Evolutionary conservation across 2,888 invertebrate species (phyloP).

Genomic region (Caenorhabditis zanzibari): DNA sequence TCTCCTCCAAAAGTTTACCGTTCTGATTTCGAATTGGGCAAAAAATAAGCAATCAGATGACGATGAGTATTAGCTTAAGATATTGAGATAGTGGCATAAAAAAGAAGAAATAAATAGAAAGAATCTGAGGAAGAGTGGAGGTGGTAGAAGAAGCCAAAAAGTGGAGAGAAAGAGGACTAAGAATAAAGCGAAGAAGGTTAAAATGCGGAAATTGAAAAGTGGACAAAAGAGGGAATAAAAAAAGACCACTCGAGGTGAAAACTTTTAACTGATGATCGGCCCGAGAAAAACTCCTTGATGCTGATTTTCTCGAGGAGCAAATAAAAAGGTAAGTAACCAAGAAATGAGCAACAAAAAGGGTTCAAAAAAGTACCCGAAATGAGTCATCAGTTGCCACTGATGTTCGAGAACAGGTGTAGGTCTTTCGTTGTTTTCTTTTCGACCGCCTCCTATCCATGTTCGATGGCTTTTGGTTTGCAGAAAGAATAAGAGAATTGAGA

Average conservation of each 20-base stretch:
- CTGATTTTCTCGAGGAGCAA: conserved; percentile 57
- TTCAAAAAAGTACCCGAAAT: conserved; percentile 33
- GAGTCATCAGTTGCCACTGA: conserved; percentile 51
- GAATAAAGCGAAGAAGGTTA: conserved; percentile 22
- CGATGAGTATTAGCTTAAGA: neutral
- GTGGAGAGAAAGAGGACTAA: conserved; percentile 14
- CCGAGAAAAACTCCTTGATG: conserved; percentile 33
- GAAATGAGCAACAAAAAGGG: conserved; percentile 10
- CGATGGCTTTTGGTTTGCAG: conserved; percentile 27
- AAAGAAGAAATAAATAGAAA: conserved; percentile 2
- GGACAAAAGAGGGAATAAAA: conserved; percentile 38
- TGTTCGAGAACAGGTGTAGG: conserved; percentile 32
- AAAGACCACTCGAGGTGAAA: conserved; percentile 46
- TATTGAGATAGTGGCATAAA: neutral
- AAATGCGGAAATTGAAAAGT: conserved; percentile 49
- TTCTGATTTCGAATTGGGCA: conserved; percentile 30
- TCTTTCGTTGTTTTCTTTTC: conserved; percentile 22
- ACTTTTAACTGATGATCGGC: conserved; percentile 29
- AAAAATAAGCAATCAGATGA: conserved; percentile 4
- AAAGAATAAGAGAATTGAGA: conserved; percentile 1
- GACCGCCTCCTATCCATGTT: conserved; percentile 15
- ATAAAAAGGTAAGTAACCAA: conserved; percentile 34
- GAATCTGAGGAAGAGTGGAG: neutral
- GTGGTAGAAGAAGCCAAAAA: conserved; percentile 39
- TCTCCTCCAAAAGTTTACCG: conserved; percentile 7